Evolutionary conservation across 1,140 invertebrate species (phyloP).

Genomic region (Cataglyphis hispanica): DNA sequence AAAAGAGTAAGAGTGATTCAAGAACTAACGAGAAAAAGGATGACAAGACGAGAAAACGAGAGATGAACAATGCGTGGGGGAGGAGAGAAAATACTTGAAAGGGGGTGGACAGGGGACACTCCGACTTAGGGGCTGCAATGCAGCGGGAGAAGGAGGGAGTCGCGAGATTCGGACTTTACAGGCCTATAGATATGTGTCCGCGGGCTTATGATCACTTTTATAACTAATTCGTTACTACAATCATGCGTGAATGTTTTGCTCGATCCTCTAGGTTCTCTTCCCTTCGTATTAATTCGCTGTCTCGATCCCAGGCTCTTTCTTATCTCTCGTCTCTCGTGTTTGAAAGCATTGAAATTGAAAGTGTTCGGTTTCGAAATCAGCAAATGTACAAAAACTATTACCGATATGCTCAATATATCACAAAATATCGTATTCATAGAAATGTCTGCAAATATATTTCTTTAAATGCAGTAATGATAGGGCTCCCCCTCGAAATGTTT

Average conservation of each 20-base stretch:
- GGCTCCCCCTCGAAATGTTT: no score
- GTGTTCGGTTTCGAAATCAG: no score
- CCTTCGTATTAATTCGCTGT: conserved; percentile 24
- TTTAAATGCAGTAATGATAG: no score
- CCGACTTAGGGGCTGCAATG: conserved; percentile 37
- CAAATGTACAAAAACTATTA: no score
- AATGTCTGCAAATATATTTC: no score
- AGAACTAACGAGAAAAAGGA: conserved; percentile 62
- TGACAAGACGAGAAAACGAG: conserved; percentile 74
- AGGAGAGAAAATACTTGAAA: conserved; percentile 69
- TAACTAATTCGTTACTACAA: conserved; percentile 82
- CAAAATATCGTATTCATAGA: no score
- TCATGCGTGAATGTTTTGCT: conserved; percentile 67
- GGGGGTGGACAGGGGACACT: conserved; percentile 36
- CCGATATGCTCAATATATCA: no score
- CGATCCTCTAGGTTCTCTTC: conserved; percentile 29
- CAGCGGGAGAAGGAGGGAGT: conserved; percentile 41
- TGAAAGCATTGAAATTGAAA: no score
- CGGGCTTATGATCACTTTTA: conserved; percentile 74
- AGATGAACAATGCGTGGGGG: conserved; percentile 84
- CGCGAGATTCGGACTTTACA: conserved; percentile 65
- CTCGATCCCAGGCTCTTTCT: conserved; percentile 58
- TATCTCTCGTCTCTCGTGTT: conserved; percentile 51
- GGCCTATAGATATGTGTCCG: conserved; percentile 67
- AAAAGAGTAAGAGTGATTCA: conserved; percentile 28